Conservation (phyloP, 2,888 invertebrate species). For the Pristionchus fissidentatus region DNA sequence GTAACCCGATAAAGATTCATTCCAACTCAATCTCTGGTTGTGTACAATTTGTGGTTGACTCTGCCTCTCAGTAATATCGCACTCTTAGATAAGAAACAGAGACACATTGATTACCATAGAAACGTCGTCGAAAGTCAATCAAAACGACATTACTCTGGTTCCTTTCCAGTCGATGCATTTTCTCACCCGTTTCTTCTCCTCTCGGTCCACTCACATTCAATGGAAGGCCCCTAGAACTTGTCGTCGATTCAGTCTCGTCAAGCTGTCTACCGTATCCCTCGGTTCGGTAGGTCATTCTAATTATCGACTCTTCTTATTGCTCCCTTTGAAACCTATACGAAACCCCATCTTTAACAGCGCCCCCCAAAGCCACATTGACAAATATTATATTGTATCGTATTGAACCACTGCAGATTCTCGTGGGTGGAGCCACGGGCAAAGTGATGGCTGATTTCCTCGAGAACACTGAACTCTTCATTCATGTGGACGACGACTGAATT, state of each 20-base stretch:
- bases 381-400: too few species aligned
- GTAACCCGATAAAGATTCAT: conserved; percentile 29
- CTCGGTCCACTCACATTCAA: not conserved
- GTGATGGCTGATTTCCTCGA: conserved; percentile 42
- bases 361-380: too few species aligned
- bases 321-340: not conserved
- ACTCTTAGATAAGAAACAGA: conserved; percentile 27
- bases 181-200: conserved; percentile 15
- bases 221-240: not conserved
- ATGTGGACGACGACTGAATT: conserved; percentile 27
- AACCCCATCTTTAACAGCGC: too few species aligned
- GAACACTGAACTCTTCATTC: conserved; percentile 45
- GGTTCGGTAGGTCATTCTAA: conserved; percentile 13
- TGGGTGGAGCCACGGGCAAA: conserved; percentile 17
- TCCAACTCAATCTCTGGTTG: not conserved
- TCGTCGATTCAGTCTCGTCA: conserved; percentile 15
- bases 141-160: not conserved
- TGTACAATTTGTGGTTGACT: not conserved
- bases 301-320: not conserved
- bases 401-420: conserved; percentile 38
- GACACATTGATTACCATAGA: not conserved
- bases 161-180: not conserved
- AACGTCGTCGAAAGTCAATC: not conserved
- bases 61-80: not conserved
- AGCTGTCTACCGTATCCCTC: conserved; percentile 39